These are phyloP conservation scores for Hypena proboscidalis DNA, from an alignment of 2,888 invertebrate species.

Conservation along the genomic window DNA sequence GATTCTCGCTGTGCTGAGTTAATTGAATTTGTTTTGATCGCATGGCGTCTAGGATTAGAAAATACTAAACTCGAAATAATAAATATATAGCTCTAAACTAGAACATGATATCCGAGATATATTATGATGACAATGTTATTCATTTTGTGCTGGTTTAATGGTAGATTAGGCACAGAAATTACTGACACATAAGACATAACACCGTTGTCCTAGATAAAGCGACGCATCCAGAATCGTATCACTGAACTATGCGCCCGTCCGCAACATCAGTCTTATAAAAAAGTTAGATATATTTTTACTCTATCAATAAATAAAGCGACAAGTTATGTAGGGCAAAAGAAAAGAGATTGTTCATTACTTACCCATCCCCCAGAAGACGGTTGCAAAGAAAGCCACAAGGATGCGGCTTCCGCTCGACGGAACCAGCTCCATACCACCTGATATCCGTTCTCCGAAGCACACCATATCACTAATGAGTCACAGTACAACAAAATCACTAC, in stretches of 20 bases:
- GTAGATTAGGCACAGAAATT: too few species aligned
- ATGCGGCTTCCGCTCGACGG: conserved; percentile 73
- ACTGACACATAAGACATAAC: too few species aligned
- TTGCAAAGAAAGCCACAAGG: conserved; percentile 77
- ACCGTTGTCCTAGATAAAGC: too few species aligned
- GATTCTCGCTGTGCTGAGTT: conserved; percentile 26
- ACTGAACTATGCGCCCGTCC: too few species aligned
- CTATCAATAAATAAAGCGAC: not conserved
- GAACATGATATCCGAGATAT: too few species aligned
- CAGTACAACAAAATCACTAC: conserved; percentile 25
- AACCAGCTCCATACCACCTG: conserved; percentile 73
- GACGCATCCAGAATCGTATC: conserved; percentile 11
- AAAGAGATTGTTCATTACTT: conserved; percentile 47
- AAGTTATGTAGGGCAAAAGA: too few species aligned
- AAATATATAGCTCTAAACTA: too few species aligned
- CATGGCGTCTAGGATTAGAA: too few species aligned
- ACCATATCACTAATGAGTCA: conserved; percentile 26
- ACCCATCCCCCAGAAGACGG: conserved; percentile 81
- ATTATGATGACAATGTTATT: too few species aligned
- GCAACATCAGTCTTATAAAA: too few species aligned
- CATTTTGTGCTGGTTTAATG: too few species aligned
- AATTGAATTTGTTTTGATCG: conserved; percentile 27
- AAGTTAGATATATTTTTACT: not conserved
- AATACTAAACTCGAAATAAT: too few species aligned
- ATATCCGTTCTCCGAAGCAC: conserved; percentile 53